These are phyloP conservation scores for Ricordea florida DNA, from an alignment of 92 coral and sea anemone genomes.

Conservation along the genomic window DNA sequence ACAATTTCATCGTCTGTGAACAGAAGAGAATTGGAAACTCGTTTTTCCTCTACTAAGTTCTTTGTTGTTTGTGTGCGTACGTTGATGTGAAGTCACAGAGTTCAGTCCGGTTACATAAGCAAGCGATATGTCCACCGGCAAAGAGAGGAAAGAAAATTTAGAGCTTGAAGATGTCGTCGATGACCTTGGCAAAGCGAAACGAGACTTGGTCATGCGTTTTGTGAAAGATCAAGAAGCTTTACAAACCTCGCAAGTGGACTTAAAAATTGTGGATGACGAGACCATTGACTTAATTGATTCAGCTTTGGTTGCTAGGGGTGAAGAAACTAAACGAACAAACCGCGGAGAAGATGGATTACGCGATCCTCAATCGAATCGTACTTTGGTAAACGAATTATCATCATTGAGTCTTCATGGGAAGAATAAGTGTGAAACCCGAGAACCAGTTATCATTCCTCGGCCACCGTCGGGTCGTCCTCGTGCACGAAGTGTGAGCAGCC, in stretches of 20 bases:
- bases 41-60: too few species aligned
- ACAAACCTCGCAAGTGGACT: slow-evolving; percentile 85
- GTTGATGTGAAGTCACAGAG: too few species aligned
- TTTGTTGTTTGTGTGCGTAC: too few species aligned
- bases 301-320: slow-evolving; percentile 65
- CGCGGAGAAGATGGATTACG: background rate
- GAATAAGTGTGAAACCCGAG: background rate
- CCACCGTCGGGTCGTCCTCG: slow-evolving; percentile 80
- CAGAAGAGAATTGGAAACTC: too few species aligned
- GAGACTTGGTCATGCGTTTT: slow-evolving; percentile 87
- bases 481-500: slow-evolving; percentile 25
- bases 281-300: slow-evolving; percentile 93
- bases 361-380: background rate
- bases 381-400: slow-evolving; percentile 20
- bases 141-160: background rate
- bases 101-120: too few species aligned
- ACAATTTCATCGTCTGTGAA: too few species aligned
- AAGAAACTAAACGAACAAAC: slow-evolving; percentile 6
- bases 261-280: slow-evolving; percentile 80
- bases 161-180: slow-evolving; percentile 52
- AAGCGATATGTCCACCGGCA: too few species aligned
- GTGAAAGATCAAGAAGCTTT: slow-evolving; percentile 90
- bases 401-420: slow-evolving; percentile 13
- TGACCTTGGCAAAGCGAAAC: slow-evolving; percentile 72
- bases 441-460: slow-evolving; percentile 41